phyloP scores from a whole-genome alignment of 1,140 invertebrate genomes.

The Dysdera silvatica region DNA sequence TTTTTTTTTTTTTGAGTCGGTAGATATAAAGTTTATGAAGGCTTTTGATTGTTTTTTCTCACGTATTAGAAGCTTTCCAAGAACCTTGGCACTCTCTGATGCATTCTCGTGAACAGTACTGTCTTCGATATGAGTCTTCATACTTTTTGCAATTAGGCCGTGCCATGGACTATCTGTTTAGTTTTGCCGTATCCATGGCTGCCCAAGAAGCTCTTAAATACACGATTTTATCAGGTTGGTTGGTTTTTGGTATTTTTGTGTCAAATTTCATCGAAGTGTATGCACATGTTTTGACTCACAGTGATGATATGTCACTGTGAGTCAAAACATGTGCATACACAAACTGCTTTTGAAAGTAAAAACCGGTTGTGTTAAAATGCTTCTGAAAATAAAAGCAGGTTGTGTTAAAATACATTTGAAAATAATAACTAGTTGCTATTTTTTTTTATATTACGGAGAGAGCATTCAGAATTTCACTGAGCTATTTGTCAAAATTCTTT shows the following conservation, averaged over 20 bases:
- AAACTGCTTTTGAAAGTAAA: no score
- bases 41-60: neutral
- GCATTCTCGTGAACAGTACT: constrained; percentile 60
- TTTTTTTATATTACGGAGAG: no score
- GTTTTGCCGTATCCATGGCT: constrained; percentile 57
- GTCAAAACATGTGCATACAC: no score
- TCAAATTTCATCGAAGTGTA: no score
- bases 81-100: constrained; percentile 55
- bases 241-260: neutral
- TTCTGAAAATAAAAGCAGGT: no score
- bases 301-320: no score
- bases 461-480: no score
- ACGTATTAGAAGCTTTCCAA: constrained; percentile 31
- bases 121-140: constrained; percentile 56
- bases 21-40: neutral
- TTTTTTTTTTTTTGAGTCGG: neutral
- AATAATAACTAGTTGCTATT: no score
- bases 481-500: no score
- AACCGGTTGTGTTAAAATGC: no score
- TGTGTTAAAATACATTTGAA: no score
- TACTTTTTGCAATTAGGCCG: constrained; percentile 59
- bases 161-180: constrained; percentile 57
- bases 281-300: no score
- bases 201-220: constrained; percentile 66
- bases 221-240: constrained; percentile 57